Evolutionary conservation across 2,797 vertebrate genomes (phyloP).

Genomic region (Heliangelus exortis): DNA sequence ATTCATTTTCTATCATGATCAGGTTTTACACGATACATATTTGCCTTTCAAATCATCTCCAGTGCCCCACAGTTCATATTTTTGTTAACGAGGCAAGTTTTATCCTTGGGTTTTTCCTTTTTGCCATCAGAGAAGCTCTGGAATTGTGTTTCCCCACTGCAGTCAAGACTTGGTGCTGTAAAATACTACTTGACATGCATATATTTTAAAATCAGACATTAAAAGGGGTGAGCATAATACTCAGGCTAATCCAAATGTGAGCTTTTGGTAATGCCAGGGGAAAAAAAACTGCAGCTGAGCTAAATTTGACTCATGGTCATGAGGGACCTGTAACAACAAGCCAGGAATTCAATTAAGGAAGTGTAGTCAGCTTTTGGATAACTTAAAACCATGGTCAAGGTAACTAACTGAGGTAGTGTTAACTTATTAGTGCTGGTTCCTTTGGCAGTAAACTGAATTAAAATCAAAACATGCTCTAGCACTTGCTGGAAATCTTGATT

Average conservation of each 20-base stretch:
- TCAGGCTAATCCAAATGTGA: background rate
- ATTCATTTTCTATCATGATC: background rate
- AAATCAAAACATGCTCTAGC: background rate
- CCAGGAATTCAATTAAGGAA: background rate
- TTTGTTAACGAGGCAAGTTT: background rate
- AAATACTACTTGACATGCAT: background rate
- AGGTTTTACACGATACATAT: background rate
- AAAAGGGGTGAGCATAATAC: background rate
- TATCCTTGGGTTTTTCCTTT: background rate
- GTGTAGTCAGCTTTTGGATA: background rate
- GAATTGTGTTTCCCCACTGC: background rate
- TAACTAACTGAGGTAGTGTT: background rate
- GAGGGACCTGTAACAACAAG: background rate
- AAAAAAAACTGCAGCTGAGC: background rate
- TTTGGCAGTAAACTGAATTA: background rate
- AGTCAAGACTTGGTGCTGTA: background rate
- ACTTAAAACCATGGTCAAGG: background rate
- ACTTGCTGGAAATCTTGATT: background rate
- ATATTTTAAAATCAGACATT: background rate
- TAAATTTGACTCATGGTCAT: background rate
- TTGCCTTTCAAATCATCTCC: background rate
- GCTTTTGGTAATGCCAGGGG: background rate
- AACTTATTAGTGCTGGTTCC: background rate
- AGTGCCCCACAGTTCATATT: background rate
- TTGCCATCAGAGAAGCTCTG: background rate